Conservation (phyloP, 2,888 invertebrate species). For the Aelia acuminata region DNA sequence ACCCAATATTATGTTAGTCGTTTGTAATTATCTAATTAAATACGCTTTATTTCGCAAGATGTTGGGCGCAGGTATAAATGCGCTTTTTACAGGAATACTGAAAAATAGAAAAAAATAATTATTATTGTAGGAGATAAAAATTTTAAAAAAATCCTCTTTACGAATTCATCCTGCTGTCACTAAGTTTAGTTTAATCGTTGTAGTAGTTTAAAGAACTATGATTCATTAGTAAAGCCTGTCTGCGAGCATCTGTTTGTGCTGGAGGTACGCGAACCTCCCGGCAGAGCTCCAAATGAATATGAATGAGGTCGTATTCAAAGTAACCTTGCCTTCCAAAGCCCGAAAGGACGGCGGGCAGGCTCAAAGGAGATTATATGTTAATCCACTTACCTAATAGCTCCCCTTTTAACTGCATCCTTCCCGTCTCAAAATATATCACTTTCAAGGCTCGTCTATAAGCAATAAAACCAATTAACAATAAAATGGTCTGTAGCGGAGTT, state of each 20-base stretch:
- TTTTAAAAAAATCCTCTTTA: not conserved
- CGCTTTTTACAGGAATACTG: too few species aligned
- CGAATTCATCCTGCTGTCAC: not conserved
- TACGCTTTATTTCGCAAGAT: too few species aligned
- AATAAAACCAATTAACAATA: not conserved
- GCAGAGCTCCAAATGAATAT: slow-evolving; percentile 39
- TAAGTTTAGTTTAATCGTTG: not conserved
- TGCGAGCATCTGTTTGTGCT: not conserved
- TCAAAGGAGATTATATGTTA: not conserved
- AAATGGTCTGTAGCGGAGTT: not conserved
- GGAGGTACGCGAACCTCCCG: not conserved
- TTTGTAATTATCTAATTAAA: too few species aligned
- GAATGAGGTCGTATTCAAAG: slow-evolving; percentile 42
- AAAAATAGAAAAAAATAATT: too few species aligned
- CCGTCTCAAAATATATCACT: not conserved
- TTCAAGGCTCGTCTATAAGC: not conserved
- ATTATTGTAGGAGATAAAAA: too few species aligned
- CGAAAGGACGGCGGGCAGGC: not conserved
- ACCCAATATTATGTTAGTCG: too few species aligned
- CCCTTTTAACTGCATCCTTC: not conserved
- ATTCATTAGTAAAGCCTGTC: not conserved
- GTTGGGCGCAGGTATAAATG: too few species aligned
- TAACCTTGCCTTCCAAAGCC: slow-evolving; percentile 35
- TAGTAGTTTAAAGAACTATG: not conserved
- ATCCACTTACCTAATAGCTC: slow-evolving; percentile 33